Evolutionary conservation across 2,113 vertebrate species (phyloP).

Genomic region (Mystacornis crossleyi): DNA sequence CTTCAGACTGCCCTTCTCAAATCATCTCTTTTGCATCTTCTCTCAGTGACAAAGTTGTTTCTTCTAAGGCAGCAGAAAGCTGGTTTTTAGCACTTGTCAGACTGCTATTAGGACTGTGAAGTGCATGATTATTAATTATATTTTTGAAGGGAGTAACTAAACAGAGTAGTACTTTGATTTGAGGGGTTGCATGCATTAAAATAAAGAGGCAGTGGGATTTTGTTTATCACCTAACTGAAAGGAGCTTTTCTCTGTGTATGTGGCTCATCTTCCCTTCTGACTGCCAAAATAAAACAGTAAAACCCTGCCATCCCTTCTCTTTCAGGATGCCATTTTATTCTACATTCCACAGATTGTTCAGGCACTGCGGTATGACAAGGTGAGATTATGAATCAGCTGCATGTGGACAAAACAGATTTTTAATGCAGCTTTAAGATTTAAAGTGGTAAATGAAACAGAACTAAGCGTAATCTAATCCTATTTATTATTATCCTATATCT

Average conservation of each 20-base stretch:
- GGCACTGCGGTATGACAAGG: conserved; percentile 96
- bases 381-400: conserved; percentile 51
- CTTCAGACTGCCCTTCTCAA: not conserved
- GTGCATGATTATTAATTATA: not conserved
- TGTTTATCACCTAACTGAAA: not conserved
- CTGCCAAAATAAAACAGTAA: not conserved
- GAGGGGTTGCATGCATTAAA: not conserved
- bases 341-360: conserved; percentile 99
- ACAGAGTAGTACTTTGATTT: not conserved
- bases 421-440: not conserved
- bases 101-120: not conserved
- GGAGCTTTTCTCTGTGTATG: not conserved
- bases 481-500: not conserved
- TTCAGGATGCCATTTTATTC: conserved; percentile 95
- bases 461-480: not conserved
- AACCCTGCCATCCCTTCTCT: not conserved
- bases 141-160: not conserved
- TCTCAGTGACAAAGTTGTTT: not conserved
- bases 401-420: not conserved
- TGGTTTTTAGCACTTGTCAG: not conserved
- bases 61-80: not conserved
- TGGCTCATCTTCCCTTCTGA: not conserved
- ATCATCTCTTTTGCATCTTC: not conserved
- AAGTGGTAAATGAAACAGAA: not conserved
- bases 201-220: not conserved